Evolutionary conservation across 2,888 invertebrate genomes (phyloP).

Genomic region (Drosophila anomalata): DNA sequence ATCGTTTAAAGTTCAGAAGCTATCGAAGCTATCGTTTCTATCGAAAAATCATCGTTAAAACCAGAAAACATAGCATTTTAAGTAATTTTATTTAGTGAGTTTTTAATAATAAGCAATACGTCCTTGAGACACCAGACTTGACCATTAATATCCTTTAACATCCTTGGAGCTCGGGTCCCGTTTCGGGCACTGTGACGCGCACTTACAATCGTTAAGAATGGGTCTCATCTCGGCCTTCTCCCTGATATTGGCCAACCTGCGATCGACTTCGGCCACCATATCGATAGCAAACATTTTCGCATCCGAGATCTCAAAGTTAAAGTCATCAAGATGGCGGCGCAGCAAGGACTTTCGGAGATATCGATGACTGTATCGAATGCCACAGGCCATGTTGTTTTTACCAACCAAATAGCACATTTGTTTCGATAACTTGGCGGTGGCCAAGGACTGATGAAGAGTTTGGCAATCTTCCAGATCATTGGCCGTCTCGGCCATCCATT

Average conservation of each 20-base stretch:
- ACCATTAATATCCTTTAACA: background rate
- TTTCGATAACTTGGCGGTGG: slow-evolving; percentile 35
- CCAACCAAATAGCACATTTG: slow-evolving; percentile 12
- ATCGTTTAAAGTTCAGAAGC: no score
- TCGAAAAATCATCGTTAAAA: no score
- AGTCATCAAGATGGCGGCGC: slow-evolving; percentile 31
- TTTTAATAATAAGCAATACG: no score
- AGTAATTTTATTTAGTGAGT: no score
- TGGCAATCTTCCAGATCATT: slow-evolving; percentile 41
- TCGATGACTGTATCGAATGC: background rate
- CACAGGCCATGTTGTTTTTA: slow-evolving; percentile 11
- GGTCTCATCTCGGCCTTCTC: background rate
- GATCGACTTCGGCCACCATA: slow-evolving; percentile 24
- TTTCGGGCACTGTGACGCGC: no score
- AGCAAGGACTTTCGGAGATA: slow-evolving; percentile 19
- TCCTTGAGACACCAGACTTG: no score
- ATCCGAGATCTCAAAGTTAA: slow-evolving; percentile 40
- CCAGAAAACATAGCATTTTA: no score
- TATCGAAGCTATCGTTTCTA: no score
- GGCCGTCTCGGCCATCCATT: slow-evolving; percentile 31
- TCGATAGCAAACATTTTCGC: slow-evolving; percentile 36
- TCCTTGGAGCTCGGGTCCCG: background rate
- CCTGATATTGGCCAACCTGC: slow-evolving; percentile 3
- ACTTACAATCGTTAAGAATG: no score
- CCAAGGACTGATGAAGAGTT: slow-evolving; percentile 21